These are phyloP conservation scores for Stichopus chloronotus DNA, from an alignment of 35 echinoderm and acorn worm genomes.

Conservation along the genomic window DNA sequence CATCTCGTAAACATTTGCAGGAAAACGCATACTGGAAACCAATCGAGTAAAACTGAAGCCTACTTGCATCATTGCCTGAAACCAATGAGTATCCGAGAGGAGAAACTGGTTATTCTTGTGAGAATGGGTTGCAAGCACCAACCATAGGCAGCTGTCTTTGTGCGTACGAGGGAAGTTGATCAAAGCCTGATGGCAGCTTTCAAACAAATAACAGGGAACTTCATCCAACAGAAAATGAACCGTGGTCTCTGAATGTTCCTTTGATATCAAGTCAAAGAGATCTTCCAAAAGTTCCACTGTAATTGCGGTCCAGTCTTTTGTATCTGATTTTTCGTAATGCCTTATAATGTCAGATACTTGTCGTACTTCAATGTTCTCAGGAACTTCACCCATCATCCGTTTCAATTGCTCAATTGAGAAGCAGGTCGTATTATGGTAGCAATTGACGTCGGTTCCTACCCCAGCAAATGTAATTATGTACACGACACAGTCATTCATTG, in stretches of 20 bases:
- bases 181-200: not conserved
- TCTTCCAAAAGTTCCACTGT: not conserved
- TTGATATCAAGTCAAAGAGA: not conserved
- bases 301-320: not conserved
- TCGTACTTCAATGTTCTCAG: not conserved
- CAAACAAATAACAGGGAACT: slow-evolving; percentile 18
- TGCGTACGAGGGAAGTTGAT: not conserved
- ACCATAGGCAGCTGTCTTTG: not conserved
- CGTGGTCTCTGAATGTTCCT: not conserved
- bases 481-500: not conserved
- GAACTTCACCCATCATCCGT: not conserved
- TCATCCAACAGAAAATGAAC: slow-evolving; percentile 24
- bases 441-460: slow-evolving; percentile 3
- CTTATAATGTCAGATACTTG: slow-evolving; percentile 11
- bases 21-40: slow-evolving; percentile 11
- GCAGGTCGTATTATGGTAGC: slow-evolving; percentile 19
- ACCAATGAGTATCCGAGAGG: not conserved
- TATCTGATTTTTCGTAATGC: not conserved
- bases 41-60: not conserved
- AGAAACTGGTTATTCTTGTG: slow-evolving; percentile 18
- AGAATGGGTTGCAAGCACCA: slow-evolving; percentile 36
- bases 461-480: not conserved
- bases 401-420: slow-evolving; percentile 7
- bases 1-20: slow-evolving; percentile 8
- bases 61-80: not conserved